phyloP scores from a whole-genome alignment of 2,113 vertebrate species.

The Malurus elegans region DNA sequence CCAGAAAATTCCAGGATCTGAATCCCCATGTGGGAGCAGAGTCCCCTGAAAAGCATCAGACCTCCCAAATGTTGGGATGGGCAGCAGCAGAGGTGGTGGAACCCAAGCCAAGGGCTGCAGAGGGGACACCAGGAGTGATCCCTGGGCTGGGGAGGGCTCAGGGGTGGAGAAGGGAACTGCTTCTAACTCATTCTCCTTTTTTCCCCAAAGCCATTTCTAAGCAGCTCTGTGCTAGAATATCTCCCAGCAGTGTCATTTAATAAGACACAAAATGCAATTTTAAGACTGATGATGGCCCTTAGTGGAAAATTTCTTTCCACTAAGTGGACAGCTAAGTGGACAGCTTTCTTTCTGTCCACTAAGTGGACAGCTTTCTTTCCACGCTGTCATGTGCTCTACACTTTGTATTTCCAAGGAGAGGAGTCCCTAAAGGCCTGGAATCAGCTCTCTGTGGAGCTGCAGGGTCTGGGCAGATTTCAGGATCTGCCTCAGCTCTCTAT shows the following conservation, averaged over 20 bases:
- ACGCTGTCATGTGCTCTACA: too few species aligned
- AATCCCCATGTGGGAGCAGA: not conserved
- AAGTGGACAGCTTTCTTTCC: not conserved
- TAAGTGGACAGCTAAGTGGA: too few species aligned
- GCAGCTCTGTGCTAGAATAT: not conserved
- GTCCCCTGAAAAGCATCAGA: not conserved
- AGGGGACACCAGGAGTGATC: not conserved
- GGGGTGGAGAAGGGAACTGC: not conserved
- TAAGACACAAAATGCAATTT: not conserved
- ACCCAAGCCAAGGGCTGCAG: not conserved
- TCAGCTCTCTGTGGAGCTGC: not conserved
- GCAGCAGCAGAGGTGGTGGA: not conserved
- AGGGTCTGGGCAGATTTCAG: not conserved
- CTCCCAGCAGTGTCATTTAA: not conserved
- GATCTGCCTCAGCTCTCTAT: not conserved
- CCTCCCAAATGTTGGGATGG: not conserved
- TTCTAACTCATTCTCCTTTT: not conserved
- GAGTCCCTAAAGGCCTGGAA: too few species aligned
- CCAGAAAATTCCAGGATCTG: not conserved
- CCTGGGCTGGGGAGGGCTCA: not conserved
- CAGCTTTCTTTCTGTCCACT: too few species aligned
- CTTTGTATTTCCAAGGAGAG: too few species aligned
- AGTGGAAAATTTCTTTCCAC: not conserved
- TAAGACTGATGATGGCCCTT: not conserved
- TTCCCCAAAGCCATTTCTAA: not conserved